A percentile compares a stretch with the other conserved stretches of the same genome.
These are phyloP conservation scores for Nesogale talazaci DNA, from an alignment of 2,113 vertebrate genomes.

Conservation along the genomic window DNA sequence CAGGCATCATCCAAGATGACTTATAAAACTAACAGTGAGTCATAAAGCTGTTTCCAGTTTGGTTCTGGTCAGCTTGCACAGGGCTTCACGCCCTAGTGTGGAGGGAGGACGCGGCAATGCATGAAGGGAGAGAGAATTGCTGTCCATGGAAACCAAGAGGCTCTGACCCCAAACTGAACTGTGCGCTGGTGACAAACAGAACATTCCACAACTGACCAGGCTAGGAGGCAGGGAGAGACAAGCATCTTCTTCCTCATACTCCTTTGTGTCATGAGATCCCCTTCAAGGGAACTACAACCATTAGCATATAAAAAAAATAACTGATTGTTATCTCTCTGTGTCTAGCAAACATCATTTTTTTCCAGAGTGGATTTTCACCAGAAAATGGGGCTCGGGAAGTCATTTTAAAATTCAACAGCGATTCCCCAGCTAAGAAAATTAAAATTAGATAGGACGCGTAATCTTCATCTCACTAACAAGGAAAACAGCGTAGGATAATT, in stretches of 20 bases:
- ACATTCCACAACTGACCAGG: not conserved
- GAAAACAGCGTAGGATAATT: slow-evolving; percentile 19
- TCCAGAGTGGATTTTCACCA: slow-evolving; percentile 25
- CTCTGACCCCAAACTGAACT: not conserved
- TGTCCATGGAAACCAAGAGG: not conserved
- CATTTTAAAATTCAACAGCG: slow-evolving; percentile 23
- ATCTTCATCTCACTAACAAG: not conserved
- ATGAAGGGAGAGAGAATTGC: not conserved
- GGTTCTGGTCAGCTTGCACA: not conserved
- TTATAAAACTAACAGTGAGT: not conserved
- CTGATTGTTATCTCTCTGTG: slow-evolving; percentile 15
- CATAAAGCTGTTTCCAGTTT: not conserved
- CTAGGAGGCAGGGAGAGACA: not conserved
- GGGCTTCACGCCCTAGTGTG: not conserved
- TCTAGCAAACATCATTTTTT: slow-evolving; percentile 27
- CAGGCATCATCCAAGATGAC: not conserved
- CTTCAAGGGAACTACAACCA: not conserved
- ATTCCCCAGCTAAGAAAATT: slow-evolving; percentile 48
- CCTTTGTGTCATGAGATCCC: not conserved
- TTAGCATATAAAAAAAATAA: not conserved
- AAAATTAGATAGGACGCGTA: not conserved
- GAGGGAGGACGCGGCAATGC: no score
- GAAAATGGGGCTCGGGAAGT: not conserved
- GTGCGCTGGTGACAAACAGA: not conserved
- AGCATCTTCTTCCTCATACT: not conserved